phyloP scores from a whole-genome alignment of 2,888 invertebrate species.

The Molorchus minor region DNA sequence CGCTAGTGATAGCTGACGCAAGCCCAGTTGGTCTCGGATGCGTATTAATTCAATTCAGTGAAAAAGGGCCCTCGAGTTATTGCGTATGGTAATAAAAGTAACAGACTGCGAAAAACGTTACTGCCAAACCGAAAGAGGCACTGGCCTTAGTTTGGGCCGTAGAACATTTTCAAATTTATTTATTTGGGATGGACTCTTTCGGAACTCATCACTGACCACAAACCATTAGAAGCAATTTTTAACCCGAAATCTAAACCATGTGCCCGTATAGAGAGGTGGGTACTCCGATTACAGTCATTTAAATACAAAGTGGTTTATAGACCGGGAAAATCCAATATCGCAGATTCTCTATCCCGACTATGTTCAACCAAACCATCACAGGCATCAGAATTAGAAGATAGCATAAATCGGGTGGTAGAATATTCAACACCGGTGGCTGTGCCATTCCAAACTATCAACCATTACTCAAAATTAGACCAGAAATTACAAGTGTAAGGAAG shows the following conservation, averaged over 20 bases:
- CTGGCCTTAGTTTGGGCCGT: slow-evolving; percentile 58
- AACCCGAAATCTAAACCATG: slow-evolving; percentile 44
- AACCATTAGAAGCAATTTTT: slow-evolving; percentile 54
- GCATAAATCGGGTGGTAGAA: neutral
- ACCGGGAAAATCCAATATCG: slow-evolving; percentile 33
- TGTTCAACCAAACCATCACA: neutral
- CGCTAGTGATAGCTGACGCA: slow-evolving; percentile 47
- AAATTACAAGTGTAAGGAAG: neutral
- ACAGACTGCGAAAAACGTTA: slow-evolving; percentile 46
- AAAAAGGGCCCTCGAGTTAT: slow-evolving; percentile 40
- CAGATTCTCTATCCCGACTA: slow-evolving; percentile 29
- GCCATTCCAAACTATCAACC: neutral
- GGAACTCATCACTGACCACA: slow-evolving; percentile 47
- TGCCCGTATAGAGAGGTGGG: slow-evolving; percentile 32
- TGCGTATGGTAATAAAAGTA: slow-evolving; percentile 46
- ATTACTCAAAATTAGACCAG: neutral
- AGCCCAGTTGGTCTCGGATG: slow-evolving; percentile 46
- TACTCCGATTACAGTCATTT: slow-evolving; percentile 29
- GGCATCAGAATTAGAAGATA: neutral
- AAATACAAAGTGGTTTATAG: slow-evolving; percentile 28
- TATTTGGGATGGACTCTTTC: slow-evolving; percentile 39
- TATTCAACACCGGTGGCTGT: neutral
- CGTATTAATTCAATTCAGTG: slow-evolving; percentile 43
- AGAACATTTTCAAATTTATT: slow-evolving; percentile 47
- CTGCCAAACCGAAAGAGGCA: slow-evolving; percentile 55